A percentile compares a stretch with the other conserved stretches of the same genome.
These are phyloP conservation scores for Girardinus metallicus DNA, from an alignment of 2,797 vertebrate species.

Conservation along the genomic window DNA sequence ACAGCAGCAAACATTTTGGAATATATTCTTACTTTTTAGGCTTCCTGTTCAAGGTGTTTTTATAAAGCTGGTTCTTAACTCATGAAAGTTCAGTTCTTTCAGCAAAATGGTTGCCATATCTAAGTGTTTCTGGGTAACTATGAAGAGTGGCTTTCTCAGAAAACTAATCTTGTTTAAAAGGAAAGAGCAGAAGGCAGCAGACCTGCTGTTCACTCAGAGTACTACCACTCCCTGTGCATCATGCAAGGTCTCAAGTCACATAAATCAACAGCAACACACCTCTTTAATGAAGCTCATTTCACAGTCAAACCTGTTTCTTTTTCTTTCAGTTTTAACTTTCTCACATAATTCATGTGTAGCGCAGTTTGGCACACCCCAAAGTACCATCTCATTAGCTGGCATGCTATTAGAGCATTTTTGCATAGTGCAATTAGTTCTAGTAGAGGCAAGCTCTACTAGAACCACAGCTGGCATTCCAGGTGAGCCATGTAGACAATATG, in stretches of 20 bases:
- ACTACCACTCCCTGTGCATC: not conserved
- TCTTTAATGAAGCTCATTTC: not conserved
- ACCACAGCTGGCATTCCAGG: not conserved
- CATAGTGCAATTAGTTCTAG: not conserved
- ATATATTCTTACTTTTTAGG: not conserved
- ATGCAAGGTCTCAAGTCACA: not conserved
- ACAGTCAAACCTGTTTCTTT: not conserved
- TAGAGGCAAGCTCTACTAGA: not conserved
- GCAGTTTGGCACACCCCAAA: not conserved
- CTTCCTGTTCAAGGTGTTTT: not conserved
- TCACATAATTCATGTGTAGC: not conserved
- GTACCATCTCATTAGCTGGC: no score
- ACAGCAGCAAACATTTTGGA: not conserved
- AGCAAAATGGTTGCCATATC: not conserved
- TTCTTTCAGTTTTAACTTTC: not conserved
- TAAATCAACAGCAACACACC: not conserved
- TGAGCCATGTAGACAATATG: not conserved
- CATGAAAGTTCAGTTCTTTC: not conserved
- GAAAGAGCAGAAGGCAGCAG: not conserved
- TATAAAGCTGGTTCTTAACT: not conserved
- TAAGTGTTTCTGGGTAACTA: not conserved
- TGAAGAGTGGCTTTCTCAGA: not conserved
- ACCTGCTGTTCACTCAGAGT: not conserved
- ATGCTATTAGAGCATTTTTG: not conserved
- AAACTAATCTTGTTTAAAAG: not conserved